Base-by-base conservation (phyloP, 1,140 invertebrate species). In the Papilio polytes region DNA sequence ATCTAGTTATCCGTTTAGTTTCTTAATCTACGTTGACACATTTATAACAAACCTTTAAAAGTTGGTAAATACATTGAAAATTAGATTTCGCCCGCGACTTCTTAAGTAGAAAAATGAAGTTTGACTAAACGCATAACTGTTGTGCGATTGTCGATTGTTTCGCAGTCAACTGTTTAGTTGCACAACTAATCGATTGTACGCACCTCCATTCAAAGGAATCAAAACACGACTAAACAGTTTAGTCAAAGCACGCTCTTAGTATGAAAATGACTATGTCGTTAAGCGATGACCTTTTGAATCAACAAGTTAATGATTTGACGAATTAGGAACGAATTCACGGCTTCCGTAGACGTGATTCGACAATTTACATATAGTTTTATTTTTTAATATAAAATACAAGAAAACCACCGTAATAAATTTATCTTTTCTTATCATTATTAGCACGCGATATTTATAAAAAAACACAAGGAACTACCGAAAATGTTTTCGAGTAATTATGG, bases 371-470 rank as follows among this genome's bases (percentile, higher is more conserved):
- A 70, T 48, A 81, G 22, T 81, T 77, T n/a, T n/a, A n/a, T n/a
- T 51, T 63, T 63, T 74, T 77, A 74, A 12, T 36, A 15, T n/a
- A 70, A 31, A 70, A 77, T 46, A 66, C 20, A 66, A 77, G 41
- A 77, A 81, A 76, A 81, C 51, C 56, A 66, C 53, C 59, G 41
- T 46, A 56, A 70, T 59, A 77, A 78, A 81, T 78, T 78, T 77
- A 46, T 51, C 41, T 72, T 73, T 78, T 66, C 74, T 72, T 70
- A 72, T 77, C 59, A 81, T 63, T 80, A 70, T 63, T 80, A 70
- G 63, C 63, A 70, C 63, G 63, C 63, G 63, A 70, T 79, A 46
- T 59, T 80, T 76, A 70, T 31, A 70, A 70, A 70, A n/a, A 70
- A 70, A 31, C 15, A 15, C 13, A 31, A 31, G 63, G 26, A 70